phyloP scores from a whole-genome alignment of 2,113 vertebrate species.

The Zingel zingel region DNA sequence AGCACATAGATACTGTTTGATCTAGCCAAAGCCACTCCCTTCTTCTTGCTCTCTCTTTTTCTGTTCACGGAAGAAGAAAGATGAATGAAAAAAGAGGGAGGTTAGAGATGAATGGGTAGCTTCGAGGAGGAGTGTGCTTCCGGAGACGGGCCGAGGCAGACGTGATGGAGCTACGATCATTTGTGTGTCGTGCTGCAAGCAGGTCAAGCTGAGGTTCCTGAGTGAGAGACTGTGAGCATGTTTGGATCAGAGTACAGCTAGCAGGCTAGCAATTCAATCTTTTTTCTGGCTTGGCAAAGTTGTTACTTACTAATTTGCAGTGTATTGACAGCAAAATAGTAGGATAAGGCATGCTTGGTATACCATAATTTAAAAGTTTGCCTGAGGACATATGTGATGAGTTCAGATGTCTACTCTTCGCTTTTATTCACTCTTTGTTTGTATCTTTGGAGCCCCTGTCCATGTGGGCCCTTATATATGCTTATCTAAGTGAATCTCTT shows the following conservation, averaged over 20 bases:
- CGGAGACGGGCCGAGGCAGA: constrained; percentile 55
- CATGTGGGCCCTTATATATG: neutral
- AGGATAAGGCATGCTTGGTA: neutral
- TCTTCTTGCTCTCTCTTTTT: constrained; percentile 49
- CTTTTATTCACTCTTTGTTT: constrained; percentile 12
- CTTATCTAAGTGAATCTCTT: neutral
- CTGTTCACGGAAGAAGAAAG: constrained; percentile 62
- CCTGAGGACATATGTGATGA: neutral
- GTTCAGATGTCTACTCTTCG: neutral
- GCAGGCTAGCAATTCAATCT: neutral
- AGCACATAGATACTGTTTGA: constrained; percentile 67
- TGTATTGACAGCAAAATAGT: constrained; percentile 2
- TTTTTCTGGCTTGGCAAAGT: neutral
- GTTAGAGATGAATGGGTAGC: constrained; percentile 57
- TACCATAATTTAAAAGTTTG: neutral
- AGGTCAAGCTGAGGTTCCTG: constrained; percentile 53
- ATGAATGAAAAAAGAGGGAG: constrained; percentile 68
- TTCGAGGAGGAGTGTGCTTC: constrained; percentile 45
- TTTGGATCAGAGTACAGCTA: constrained; percentile 25
- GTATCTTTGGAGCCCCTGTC: neutral
- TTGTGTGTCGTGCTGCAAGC: constrained; percentile 54
- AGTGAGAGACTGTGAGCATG: constrained; percentile 17
- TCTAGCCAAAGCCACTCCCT: constrained; percentile 65
- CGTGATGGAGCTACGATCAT: constrained; percentile 39
- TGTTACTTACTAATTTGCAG: neutral